Base-by-base conservation (phyloP, 2,888 invertebrate genomes). In the Calameuta idolon region DNA sequence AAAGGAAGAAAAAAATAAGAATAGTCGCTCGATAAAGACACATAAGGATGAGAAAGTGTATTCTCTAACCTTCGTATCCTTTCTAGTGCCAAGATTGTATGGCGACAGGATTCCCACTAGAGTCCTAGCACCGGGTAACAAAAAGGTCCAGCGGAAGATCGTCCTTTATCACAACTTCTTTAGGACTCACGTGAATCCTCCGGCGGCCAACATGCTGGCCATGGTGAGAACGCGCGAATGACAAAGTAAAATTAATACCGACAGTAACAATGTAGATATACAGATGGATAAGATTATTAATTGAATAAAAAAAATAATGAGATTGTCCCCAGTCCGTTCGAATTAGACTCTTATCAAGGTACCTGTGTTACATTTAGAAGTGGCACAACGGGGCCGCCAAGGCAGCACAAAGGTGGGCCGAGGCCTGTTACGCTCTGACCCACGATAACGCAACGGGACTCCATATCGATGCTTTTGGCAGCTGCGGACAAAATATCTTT, bases 401-500 rank as follows among this genome's bases (percentile, higher is more conserved):
- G 82, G 94, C 95, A 34, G 96, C 97, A 0, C 96, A 96, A 89
- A 92, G 92, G 78, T 96, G 96, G 94, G 95, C 97, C 0, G 94
- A 95, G 79, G 92, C 94, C 83, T 97, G 97, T 87, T 91, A 93
- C 84, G 94, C 95, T 85, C 92, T 97, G 40, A 92, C 93, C 69
- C 96, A 97, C 89, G 96, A 96, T 87, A 94, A 94, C 84, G 92
- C 93, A 1, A 93, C 93, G 34, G 96, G 96, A 79, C 93, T 95
- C 79, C 93, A 93, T 79, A 93, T 95, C 40, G 93, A 95, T 30
- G 92, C 93, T 79, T 94, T 95, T 82, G 96, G 96, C 40, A 92
- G 94, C 37, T 96, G 96, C 88, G 97, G 96, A 3, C 96, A 97
- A 90, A 97, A 97, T 90, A 95, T 97, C 80, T 97, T 96, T 89